phyloP scores from a whole-genome alignment of 2,888 invertebrate genomes.

The Eilema caniola region DNA sequence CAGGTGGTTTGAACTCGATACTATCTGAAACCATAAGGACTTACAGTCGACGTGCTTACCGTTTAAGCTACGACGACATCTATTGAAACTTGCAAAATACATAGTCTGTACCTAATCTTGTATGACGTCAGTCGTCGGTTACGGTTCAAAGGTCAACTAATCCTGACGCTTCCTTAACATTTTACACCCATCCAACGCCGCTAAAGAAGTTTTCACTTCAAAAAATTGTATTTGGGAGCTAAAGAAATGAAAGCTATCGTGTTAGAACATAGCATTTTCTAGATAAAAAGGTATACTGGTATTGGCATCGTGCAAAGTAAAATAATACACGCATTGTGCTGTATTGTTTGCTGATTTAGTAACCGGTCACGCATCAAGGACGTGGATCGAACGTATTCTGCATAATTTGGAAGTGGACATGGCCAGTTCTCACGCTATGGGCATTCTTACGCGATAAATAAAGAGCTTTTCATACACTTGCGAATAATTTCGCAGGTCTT shows the following conservation, averaged over 20 bases:
- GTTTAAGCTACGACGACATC: no score
- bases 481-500: constrained; percentile 52
- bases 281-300: constrained; percentile 47
- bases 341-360: constrained; percentile 68
- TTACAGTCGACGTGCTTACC: no score
- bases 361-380: constrained; percentile 83
- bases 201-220: no score
- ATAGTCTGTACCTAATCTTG: no score
- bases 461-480: constrained; percentile 55
- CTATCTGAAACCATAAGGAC: no score
- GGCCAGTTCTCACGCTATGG: constrained; percentile 80
- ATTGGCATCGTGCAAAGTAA: constrained; percentile 70
- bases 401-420: constrained; percentile 79
- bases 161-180: no score
- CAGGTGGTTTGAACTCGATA: no score
- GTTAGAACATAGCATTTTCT: not conserved
- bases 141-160: no score
- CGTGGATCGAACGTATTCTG: constrained; percentile 78
- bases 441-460: constrained; percentile 67
- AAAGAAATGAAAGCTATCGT: not conserved
- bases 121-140: no score
- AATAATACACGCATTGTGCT: constrained; percentile 61
- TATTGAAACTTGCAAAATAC: no score
- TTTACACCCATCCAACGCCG: no score
- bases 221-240: not conserved